Base-by-base conservation (phyloP, 2,113 vertebrate genomes). In the Anhinga anhinga region DNA sequence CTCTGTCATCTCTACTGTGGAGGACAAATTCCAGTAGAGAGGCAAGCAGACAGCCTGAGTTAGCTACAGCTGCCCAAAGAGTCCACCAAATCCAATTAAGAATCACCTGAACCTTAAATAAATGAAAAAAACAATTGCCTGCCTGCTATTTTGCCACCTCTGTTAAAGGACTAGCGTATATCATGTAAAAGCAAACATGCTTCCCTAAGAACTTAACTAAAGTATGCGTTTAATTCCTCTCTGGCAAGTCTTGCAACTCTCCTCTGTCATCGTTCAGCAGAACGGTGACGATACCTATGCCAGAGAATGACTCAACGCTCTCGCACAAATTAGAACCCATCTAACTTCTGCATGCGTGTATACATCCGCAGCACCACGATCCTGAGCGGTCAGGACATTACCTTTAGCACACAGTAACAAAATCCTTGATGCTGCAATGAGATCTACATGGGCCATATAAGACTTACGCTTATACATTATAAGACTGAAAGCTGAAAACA, bases 301-400 rank as follows among this genome's bases (percentile, higher is more conserved):
- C 78, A 96, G 77, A 61, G 62, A 71, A 79, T 71, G 65, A 91
- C 71, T 90, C 86, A 80, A 91, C 82, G 55, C 86, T 49, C 94
- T 83, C 13, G 1, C 21, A 13, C n/a, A 79, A 52, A 93, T 66
- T 19, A 53, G 27, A 70, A 25, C 34, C 26, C 78, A 55, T 30
- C 62, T 44, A 49, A 82, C 50, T 88, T 92, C 56, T 27, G 47
- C 20, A 38, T 27, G 50, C 40, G 67, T 25, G 42, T 15, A 38
- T 15, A 53, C n/a, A 73, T 59, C n/a, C 53, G 67, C 50, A 83
- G 52, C 38, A 59, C 70, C 53, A 4, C 0, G 32, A 77, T 19
- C 63, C 82, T 50, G 26, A 83, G 53, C 61, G 72, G 69, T 3
- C 49, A 53, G 73, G 84, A 30, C 47, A 47, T 21, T 21, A 49